A percentile compares a stretch with the other conserved stretches of the same genome.
Conservation (phyloP, 2,113 vertebrate genomes). For the Ailuropoda melanoleuca region DNA sequence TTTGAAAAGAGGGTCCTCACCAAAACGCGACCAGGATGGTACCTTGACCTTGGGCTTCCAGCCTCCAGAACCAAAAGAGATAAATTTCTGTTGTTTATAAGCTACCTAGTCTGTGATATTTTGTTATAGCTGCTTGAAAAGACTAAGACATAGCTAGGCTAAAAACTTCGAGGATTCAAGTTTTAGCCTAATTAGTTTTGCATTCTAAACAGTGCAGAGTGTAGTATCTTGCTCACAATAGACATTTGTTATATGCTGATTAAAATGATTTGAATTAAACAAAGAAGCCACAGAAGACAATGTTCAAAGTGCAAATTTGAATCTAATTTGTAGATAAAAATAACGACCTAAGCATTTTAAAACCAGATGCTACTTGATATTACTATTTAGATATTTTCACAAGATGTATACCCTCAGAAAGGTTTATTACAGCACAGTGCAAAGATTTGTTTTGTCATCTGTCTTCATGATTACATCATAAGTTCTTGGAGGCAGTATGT, state of each 20-base stretch:
- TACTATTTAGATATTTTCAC: background rate
- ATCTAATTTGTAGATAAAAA: conserved; percentile 25
- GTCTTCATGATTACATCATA: background rate
- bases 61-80: background rate
- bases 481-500: background rate
- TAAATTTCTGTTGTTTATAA: background rate
- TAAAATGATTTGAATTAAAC: conserved; percentile 8
- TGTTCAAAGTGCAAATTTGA: conserved; percentile 9
- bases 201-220: background rate
- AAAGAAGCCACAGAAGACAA: background rate
- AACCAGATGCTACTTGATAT: background rate
- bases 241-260: conserved; percentile 15
- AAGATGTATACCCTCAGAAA: background rate
- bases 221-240: background rate
- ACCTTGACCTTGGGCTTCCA: background rate
- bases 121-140: background rate
- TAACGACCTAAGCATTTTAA: background rate
- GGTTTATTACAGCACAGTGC: background rate
- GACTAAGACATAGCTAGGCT: background rate
- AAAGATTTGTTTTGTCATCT: background rate
- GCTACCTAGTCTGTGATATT: background rate
- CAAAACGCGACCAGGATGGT: background rate
- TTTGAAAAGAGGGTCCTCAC: background rate
- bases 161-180: background rate
- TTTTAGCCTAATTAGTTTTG: conserved; percentile 37